A percentile compares a stretch with the other conserved stretches of the same genome.
Conservation (phyloP, 2,888 invertebrate genomes). For the Rhamnusium bicolor region DNA sequence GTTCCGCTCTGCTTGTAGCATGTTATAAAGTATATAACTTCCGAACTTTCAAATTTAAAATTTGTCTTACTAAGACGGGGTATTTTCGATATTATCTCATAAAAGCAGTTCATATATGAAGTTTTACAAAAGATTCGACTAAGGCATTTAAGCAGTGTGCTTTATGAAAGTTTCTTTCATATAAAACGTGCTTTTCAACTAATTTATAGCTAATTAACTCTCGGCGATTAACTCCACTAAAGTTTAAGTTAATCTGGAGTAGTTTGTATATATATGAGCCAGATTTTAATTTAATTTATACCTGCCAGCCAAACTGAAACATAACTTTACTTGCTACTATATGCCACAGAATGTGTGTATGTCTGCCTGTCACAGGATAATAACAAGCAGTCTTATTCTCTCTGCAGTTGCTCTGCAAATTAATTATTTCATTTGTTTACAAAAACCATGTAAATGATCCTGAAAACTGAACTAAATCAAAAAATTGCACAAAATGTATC, state of each 20-base stretch:
- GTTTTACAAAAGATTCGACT: constrained; percentile 31
- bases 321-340: constrained; percentile 21
- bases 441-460: neutral
- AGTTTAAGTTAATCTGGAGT: constrained; percentile 41
- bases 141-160: constrained; percentile 25
- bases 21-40: neutral
- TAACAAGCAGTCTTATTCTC: neutral
- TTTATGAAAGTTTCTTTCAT: constrained; percentile 37
- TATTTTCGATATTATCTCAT: constrained; percentile 28
- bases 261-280: constrained; percentile 37
- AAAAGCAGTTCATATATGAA: constrained; percentile 29
- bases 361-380: neutral
- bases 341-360: neutral
- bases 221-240: constrained; percentile 53
- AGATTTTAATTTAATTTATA: constrained; percentile 43
- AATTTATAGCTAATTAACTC: constrained; percentile 58
- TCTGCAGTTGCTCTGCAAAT: neutral
- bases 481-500: too few species aligned
- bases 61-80: constrained; percentile 3
- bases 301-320: constrained; percentile 28
- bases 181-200: constrained; percentile 43
- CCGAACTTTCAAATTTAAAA: constrained; percentile 19
- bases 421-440: neutral
- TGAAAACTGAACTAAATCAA: too few species aligned
- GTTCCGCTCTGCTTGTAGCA: constrained; percentile 2